Conservation (phyloP, 2,113 vertebrate genomes). For the Progne subis region DNA sequence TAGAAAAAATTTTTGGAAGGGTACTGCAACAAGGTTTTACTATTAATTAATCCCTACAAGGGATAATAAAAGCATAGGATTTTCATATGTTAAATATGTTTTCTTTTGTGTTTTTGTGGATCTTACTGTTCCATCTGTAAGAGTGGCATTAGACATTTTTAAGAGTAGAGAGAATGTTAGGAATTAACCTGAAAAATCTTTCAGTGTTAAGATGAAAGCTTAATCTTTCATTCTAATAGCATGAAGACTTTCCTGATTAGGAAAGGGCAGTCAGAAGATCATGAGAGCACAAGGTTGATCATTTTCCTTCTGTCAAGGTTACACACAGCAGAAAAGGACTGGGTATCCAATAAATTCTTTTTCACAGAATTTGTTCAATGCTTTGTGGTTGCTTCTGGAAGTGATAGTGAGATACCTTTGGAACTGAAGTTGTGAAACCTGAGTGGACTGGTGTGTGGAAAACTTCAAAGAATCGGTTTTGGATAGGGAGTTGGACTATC, state of each 20-base stretch:
- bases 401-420: background rate
- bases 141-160: background rate
- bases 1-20: rapidly evolving
- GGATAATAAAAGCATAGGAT: background rate
- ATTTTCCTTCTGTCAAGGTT: background rate
- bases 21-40: background rate
- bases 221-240: background rate
- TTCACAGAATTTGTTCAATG: background rate
- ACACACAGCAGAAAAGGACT: background rate
- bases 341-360: background rate
- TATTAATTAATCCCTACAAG: background rate
- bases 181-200: background rate
- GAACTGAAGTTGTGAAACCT: background rate
- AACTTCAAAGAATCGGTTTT: background rate
- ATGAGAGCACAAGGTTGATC: background rate
- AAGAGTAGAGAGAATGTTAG: background rate
- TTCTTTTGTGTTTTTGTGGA: background rate
- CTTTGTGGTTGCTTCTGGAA: background rate
- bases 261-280: background rate
- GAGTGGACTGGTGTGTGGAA: background rate
- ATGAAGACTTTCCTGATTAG: background rate
- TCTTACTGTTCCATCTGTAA: background rate
- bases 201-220: background rate
- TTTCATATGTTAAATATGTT: background rate
- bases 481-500: background rate